Evolutionary conservation across 2,113 vertebrate genomes (phyloP).

Genomic region (Amphilophus citrinellus): DNA sequence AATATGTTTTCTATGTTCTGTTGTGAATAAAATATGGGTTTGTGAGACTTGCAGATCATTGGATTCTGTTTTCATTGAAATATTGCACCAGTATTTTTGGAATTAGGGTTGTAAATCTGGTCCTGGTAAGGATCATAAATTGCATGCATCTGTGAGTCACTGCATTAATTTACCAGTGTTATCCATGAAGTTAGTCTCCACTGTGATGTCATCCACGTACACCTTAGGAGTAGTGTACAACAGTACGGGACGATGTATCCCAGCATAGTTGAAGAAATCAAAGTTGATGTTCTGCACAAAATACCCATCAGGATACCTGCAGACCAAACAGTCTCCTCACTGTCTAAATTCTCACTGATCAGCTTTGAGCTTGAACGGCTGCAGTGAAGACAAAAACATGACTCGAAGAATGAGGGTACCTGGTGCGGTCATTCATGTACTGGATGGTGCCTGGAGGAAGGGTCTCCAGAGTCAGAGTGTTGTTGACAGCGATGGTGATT

Average conservation of each 20-base stretch:
- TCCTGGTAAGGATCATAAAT: background rate
- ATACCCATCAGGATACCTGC: conserved; percentile 92
- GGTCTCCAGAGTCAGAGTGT: conserved; percentile 89
- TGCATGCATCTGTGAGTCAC: background rate
- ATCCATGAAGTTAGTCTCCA: conserved; percentile 83
- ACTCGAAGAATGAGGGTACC: conserved; percentile 70
- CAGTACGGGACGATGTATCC: conserved; percentile 91
- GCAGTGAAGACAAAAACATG: background rate
- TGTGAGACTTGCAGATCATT: background rate
- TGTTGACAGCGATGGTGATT: conserved; percentile 93
- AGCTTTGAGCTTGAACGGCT: background rate
- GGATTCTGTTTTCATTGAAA: background rate
- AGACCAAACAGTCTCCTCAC: background rate
- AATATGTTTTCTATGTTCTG: background rate
- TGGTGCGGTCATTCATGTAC: conserved; percentile 81
- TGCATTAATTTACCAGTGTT: conserved; percentile 76
- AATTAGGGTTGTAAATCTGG: background rate
- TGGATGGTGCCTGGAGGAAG: conserved; percentile 91
- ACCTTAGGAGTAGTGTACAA: conserved; percentile 90
- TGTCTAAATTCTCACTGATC: background rate
- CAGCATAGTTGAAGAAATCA: conserved; percentile 99
- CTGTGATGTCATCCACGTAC: conserved; percentile 92
- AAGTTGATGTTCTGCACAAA: conserved; percentile 91
- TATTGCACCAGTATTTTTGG: background rate
- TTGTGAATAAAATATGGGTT: background rate